A percentile compares a stretch with the other conserved stretches of the same genome.
phyloP scores from a whole-genome alignment of 2,113 vertebrate species.

The Amazona vittata region DNA sequence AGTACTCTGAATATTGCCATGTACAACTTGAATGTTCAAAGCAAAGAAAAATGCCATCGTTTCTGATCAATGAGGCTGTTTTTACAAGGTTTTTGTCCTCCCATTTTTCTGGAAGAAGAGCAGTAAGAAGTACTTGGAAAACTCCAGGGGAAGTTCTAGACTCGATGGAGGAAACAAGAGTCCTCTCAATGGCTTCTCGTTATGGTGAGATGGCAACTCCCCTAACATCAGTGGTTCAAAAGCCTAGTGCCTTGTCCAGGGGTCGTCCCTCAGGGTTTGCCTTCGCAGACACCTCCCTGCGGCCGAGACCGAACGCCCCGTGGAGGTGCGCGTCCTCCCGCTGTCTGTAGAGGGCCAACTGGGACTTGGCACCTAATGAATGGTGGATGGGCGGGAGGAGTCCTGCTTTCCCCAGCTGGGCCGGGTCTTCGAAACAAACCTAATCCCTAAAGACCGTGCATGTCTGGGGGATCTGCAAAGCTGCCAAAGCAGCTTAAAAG shows the following conservation, averaged over 20 bases:
- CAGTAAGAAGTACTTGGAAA: background rate
- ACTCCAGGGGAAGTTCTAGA: background rate
- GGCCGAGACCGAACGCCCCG: background rate
- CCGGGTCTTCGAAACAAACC: background rate
- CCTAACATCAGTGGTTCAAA: background rate
- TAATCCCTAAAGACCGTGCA: background rate
- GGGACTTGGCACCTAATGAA: background rate
- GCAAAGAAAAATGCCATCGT: background rate
- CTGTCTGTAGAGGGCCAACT: background rate
- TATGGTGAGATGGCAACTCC: background rate
- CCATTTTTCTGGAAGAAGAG: background rate
- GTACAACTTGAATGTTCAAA: background rate
- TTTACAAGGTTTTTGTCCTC: background rate
- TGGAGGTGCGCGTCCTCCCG: background rate
- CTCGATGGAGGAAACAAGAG: background rate
- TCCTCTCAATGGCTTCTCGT: background rate
- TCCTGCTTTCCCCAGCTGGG: background rate
- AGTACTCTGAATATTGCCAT: background rate
- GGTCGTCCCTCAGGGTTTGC: too few relatives aligned
- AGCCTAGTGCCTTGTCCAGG: fast-evolving
- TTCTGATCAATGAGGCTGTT: background rate
- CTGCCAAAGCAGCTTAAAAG: background rate
- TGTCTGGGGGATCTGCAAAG: background rate
- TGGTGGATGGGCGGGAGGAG: background rate
- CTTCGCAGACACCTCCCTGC: background rate